phyloP scores from a whole-genome alignment of 2,888 invertebrate species.

The Sinopyrophorus schimmeli region DNA sequence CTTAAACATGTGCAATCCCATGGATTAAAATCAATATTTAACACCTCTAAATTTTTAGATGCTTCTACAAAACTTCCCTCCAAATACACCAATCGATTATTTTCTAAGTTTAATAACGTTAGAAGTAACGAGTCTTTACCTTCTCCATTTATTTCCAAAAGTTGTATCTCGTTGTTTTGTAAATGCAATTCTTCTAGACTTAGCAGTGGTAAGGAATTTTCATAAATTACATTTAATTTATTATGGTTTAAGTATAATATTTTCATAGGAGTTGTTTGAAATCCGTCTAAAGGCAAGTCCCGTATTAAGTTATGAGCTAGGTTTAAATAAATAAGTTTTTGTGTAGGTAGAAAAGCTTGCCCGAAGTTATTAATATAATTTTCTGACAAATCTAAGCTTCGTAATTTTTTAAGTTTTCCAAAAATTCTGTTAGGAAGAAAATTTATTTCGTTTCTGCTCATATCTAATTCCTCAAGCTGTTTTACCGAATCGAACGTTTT shows the following conservation, averaged over 20 bases:
- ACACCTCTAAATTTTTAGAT: conserved; percentile 30
- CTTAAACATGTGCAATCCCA: conserved; percentile 39
- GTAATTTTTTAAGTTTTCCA: conserved; percentile 31
- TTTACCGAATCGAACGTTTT: conserved; percentile 32
- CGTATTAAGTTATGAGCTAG: conserved; percentile 31
- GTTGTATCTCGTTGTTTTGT: conserved; percentile 14
- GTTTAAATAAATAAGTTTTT: conserved; percentile 25
- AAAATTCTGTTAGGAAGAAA: conserved; percentile 34
- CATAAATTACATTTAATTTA: conserved; percentile 11
- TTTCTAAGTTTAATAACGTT: conserved; percentile 27
- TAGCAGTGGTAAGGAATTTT: conserved; percentile 12
- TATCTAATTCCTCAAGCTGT: conserved; percentile 29
- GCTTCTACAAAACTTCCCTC: conserved; percentile 34
- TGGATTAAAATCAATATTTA: conserved; percentile 38
- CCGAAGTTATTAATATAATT: conserved; percentile 33
- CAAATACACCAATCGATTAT: conserved; percentile 38
- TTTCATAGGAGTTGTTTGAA: conserved; percentile 28
- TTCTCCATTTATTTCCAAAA: conserved; percentile 14
- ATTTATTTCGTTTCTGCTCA: conserved; percentile 34
- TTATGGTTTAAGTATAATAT: conserved; percentile 28
- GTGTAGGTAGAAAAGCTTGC: conserved; percentile 26
- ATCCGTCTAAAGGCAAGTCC: conserved; percentile 28
- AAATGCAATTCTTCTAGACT: conserved; percentile 15
- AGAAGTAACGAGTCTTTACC: conserved; percentile 4
- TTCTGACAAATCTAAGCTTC: conserved; percentile 33